These are phyloP conservation scores for Apis laboriosa DNA, from an alignment of 1,140 invertebrate genomes.

Conservation along the genomic window DNA sequence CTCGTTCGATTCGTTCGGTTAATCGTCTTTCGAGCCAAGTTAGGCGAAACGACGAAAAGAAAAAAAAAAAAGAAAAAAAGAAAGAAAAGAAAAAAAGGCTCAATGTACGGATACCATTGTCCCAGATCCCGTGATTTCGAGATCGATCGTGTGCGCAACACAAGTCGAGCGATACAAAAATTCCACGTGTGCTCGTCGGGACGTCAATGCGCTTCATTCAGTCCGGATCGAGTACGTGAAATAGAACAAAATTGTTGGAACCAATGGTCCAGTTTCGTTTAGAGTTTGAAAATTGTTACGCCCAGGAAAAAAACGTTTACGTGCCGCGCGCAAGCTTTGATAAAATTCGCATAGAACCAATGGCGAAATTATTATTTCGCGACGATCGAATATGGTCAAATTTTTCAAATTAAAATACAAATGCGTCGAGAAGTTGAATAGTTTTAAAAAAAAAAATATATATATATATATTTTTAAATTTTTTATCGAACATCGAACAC, in stretches of 20 bases:
- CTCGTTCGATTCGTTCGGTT: not conserved
- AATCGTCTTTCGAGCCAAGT: not conserved
- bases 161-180: not conserved
- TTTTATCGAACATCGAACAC: too few species aligned
- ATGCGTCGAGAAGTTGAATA: too few species aligned
- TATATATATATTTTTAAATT: too few species aligned
- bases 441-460: too few species aligned
- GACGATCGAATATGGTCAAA: too few species aligned
- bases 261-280: not conserved
- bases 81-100: not conserved
- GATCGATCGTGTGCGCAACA: not conserved
- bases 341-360: too few species aligned
- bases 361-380: too few species aligned
- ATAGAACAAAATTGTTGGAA: not conserved
- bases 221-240: not conserved
- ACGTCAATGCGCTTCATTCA: not conserved
- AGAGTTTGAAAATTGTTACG: not conserved
- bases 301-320: too few species aligned
- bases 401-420: too few species aligned
- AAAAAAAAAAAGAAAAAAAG: too few species aligned
- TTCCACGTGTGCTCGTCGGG: not conserved
- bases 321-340: too few species aligned
- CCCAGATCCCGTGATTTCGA: not conserved
- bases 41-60: too few species aligned
- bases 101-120: not conserved